Base-by-base conservation (phyloP, 2,797 vertebrate species). In the Lacerta bilineata region DNA sequence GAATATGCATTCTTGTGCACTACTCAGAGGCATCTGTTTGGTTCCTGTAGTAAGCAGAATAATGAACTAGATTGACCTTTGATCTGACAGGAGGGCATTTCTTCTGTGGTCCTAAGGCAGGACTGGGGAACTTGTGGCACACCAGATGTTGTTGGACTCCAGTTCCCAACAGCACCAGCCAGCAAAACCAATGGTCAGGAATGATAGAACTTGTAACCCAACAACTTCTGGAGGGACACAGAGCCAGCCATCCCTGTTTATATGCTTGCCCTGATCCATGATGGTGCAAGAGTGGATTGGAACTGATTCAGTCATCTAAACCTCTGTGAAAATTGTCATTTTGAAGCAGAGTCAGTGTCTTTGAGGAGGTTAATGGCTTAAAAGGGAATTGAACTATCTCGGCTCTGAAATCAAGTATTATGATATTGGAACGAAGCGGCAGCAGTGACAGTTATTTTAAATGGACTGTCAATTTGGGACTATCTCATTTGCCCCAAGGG, bases 401-500 rank as follows among this genome's bases (percentile, higher is more conserved):
- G 2, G 59, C 29, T 66, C 29, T 76, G 61, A 55, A 77, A 76
- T 85, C 36, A 61, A 76, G 71, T 18, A 39, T 43, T 66, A 85
- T 43, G 29, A 18, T 64, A 20, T 33, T 25, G 25, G 84, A 66
- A n/a, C n/a, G 61, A 85, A 85, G 46, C 5, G 64, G 59, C 39
- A 77, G 59, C 39, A 77, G 59, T 61, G 36, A 77, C 59, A 85
- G 80, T 81, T 81, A 81, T 66, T 66, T 61, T 81, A 81, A 64
- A 81, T 81, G 33, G 84, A 77, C 39, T 23, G 25, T 66, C 59
- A 23, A 33, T 77, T 64, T 85, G 59, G 39, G 39, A 20, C 41
- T 10, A 76, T 66, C 17, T 66, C 66, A 41, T 11, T n/a, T 46
- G 10, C 36, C 61, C 17, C 59, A 36, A 64, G 10, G 23, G 80